These are phyloP conservation scores for Nycticorax nycticorax DNA, from an alignment of 2,113 vertebrate genomes.

Conservation along the genomic window DNA sequence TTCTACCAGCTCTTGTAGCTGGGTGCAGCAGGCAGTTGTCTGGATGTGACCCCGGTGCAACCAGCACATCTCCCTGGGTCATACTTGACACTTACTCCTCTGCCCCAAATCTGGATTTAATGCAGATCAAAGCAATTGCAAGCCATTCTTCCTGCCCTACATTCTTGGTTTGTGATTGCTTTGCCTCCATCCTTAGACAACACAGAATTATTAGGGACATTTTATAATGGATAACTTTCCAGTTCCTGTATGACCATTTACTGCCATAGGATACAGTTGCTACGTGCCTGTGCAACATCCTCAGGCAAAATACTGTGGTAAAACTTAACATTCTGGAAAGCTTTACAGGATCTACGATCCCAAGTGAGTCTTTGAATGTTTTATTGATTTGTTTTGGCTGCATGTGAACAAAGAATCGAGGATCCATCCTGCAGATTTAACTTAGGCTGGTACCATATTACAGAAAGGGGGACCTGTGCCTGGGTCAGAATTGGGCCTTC, in stretches of 20 bases:
- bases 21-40: background rate
- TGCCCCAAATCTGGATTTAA: background rate
- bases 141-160: background rate
- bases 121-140: background rate
- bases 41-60: background rate
- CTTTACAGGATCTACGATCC: background rate
- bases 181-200: background rate
- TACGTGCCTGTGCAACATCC: background rate
- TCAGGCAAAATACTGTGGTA: background rate
- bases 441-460: background rate
- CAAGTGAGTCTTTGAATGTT: background rate
- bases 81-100: background rate
- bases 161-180: background rate
- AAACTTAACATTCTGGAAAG: background rate
- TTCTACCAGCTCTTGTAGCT: background rate
- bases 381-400: slow-evolving; percentile 7
- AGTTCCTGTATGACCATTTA: background rate
- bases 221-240: background rate
- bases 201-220: background rate
- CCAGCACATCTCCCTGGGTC: background rate
- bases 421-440: background rate
- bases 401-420: background rate
- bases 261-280: background rate
- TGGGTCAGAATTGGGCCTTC: background rate
- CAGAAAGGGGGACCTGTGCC: background rate